Evolutionary conservation across 2,888 invertebrate genomes (phyloP).

Genomic region (Hydrotaea cyrtoneurina): DNA sequence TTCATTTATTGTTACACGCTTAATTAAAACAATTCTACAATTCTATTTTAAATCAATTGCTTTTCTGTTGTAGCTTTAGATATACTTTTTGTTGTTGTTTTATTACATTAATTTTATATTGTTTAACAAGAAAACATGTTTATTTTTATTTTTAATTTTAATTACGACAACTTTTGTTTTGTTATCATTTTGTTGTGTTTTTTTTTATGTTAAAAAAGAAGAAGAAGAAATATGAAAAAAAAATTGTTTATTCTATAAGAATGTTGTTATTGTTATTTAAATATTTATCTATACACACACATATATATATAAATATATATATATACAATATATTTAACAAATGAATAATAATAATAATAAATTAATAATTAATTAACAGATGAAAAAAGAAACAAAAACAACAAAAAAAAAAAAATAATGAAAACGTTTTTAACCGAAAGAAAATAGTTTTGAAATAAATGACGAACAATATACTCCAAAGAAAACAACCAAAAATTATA

Average conservation of each 20-base stretch:
- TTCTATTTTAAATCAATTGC: constrained; percentile 68
- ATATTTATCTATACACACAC: constrained; percentile 64
- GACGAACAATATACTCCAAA: constrained; percentile 79
- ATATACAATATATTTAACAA: constrained; percentile 49
- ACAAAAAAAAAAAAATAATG: constrained; percentile 41
- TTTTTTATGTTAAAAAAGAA: constrained; percentile 63
- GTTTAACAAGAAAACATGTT: not conserved
- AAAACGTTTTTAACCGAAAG: constrained; percentile 48
- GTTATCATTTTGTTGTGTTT: constrained; percentile 66
- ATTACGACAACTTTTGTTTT: constrained; percentile 43
- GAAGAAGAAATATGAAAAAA: constrained; percentile 23
- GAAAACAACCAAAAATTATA: constrained; percentile 80
- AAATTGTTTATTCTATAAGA: constrained; percentile 58
- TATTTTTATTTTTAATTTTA: not conserved
- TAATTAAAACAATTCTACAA: constrained; percentile 48
- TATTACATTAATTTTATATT: constrained; percentile 42
- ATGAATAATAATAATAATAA: constrained; percentile 64
- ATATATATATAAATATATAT: constrained; percentile 57
- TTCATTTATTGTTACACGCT: constrained; percentile 73
- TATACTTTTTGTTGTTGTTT: constrained; percentile 35
- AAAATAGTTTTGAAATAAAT: constrained; percentile 67
- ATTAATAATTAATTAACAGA: constrained; percentile 68
- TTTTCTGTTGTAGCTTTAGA: constrained; percentile 44
- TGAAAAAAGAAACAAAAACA: constrained; percentile 66
- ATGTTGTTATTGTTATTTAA: constrained; percentile 66